Evolutionary conservation across 2,888 invertebrate genomes (phyloP).

Genomic region (Luperina testacea): DNA sequence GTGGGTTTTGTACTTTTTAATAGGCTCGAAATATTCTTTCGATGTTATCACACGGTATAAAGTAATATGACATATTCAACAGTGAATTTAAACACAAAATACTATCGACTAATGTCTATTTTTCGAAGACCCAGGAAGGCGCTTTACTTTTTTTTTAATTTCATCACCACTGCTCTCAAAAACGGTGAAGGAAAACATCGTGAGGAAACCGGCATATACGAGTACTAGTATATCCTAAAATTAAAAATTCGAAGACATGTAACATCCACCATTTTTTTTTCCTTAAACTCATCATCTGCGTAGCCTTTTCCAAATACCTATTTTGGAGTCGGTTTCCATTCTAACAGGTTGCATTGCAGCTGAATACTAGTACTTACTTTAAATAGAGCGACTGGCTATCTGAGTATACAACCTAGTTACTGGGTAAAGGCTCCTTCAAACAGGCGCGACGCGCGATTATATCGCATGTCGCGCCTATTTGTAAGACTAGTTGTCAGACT

Average conservation of each 20-base stretch:
- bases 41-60: neutral
- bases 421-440: neutral
- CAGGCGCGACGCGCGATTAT: too few species aligned
- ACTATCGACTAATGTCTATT: too few species aligned
- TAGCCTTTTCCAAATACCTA: neutral
- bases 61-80: too few species aligned
- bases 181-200: too few species aligned
- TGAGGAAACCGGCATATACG: too few species aligned
- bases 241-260: too few species aligned
- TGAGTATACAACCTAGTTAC: neutral
- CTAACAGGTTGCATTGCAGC: neutral
- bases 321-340: neutral
- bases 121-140: too few species aligned
- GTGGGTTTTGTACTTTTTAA: neutral
- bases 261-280: too few species aligned
- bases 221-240: too few species aligned
- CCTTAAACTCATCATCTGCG: neutral
- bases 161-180: too few species aligned
- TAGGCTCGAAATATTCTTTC: neutral
- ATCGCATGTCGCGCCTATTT: neutral
- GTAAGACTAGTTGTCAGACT: neutral
- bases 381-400: neutral
- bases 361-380: neutral
- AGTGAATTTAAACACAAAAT: too few species aligned
- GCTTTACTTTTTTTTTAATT: too few species aligned